phyloP scores from a whole-genome alignment of 2,888 invertebrate genomes.

The Stenotaenia linearis region DNA sequence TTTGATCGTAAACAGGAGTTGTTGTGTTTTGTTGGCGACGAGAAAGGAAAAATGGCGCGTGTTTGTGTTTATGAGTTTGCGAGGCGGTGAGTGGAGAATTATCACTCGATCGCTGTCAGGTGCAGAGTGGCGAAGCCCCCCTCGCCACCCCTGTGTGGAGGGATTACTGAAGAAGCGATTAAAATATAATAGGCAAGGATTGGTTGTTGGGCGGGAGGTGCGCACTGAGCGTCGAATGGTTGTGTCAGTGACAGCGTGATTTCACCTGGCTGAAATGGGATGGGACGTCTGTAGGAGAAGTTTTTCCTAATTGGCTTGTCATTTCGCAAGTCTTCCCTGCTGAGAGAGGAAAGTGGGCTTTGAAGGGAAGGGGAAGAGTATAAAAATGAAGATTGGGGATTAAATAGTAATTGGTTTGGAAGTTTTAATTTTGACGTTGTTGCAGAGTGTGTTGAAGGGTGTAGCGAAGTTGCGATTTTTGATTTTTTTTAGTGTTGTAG shows the following conservation, averaged over 20 bases:
- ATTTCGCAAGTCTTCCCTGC: not conserved
- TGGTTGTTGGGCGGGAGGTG: not conserved
- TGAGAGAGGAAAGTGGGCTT: not conserved
- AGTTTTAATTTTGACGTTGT: too few relatives aligned
- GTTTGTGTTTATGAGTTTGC: too few relatives aligned
- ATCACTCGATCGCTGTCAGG: not conserved
- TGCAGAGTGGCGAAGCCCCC: not conserved
- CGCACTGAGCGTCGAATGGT: not conserved
- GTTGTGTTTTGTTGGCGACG: not conserved
- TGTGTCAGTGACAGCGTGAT: not conserved
- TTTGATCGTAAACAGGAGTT: not conserved
- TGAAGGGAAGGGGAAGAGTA: not conserved
- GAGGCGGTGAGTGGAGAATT: not conserved
- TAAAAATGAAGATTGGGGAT: too few relatives aligned
- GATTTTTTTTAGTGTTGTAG: too few relatives aligned
- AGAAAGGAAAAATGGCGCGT: too few relatives aligned
- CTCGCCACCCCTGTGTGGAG: not conserved
- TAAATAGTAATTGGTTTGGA: too few relatives aligned
- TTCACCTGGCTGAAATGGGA: not conserved
- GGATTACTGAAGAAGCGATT: not conserved
- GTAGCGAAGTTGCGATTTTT: too few relatives aligned
- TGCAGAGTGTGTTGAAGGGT: too few relatives aligned
- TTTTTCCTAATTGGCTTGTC: conserved; percentile 5
- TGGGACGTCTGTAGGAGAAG: not conserved
- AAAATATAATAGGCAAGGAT: not conserved